Evolutionary conservation across 2,888 invertebrate species (phyloP), one percentile per base, ranked within the genome.

Genomic region (Archips crataeganus): DNA sequence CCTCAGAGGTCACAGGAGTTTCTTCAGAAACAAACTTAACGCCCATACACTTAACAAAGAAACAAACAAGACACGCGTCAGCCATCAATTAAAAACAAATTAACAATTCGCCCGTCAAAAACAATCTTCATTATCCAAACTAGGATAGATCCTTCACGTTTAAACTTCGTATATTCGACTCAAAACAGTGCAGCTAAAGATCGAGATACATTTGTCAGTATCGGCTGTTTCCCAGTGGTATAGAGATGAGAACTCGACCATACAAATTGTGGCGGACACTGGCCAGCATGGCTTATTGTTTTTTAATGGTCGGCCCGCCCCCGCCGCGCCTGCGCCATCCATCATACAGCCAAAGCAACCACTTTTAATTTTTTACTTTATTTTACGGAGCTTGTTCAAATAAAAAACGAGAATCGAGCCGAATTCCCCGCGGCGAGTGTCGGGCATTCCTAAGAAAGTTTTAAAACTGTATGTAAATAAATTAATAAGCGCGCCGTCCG

Each of bases 301-400:
- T 93, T 94, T 91, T 94, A 94, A 94, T 93, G 85, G 88, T 57
- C 82, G 88, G 77, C 85, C 92, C 92, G 90, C 91, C 91, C 88
- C 87, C 83, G 81, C 83, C 80, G 85, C 78, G 87, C 87, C 85
- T 80, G 81, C 83, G 81, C 83, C 91, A 93, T 93, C 91, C 88
- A 93, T 94, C 94, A 93, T 88, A 78, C 77, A 70, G 67, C 68
- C 75, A 75, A 68, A 75, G 68, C 80, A 81, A 80, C 82, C 82
- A 83, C 83, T 82, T 80, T 79, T 75, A 78, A 80, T 84, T 81
- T 82, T 81, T 84, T 80, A 78, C 75, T 74, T 77, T 76, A 78
- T 79, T 81, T 79, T 79, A 79, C 78, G 77, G 77, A 82, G 83
- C 84, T 82, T 86, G 85, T 85, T 84, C 86, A 88, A 86, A 87